Evolutionary conservation across 2,797 vertebrate genomes (phyloP).

Genomic region (Neosilurus mollespiculum): DNA sequence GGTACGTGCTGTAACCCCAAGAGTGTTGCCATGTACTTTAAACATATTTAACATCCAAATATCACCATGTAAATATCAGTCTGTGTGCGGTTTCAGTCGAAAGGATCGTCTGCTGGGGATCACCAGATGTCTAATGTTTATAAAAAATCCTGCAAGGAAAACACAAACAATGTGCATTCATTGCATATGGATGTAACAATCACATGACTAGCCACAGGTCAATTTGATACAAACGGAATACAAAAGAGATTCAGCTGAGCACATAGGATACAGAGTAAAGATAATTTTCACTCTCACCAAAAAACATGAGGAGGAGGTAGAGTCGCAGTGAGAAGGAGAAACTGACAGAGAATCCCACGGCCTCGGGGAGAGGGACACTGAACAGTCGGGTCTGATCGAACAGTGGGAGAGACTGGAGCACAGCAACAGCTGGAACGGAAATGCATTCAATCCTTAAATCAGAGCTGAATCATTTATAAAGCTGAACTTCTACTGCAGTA

Average conservation of each 20-base stretch:
- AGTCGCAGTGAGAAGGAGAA: conserved; percentile 87
- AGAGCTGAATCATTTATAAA: neutral
- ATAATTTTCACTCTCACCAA: conserved; percentile 76
- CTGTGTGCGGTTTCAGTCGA: conserved; percentile 22
- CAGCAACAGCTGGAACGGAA: conserved; percentile 76
- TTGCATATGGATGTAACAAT: neutral
- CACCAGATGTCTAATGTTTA: conserved; percentile 29
- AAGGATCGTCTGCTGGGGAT: conserved; percentile 6
- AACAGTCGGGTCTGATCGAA: conserved; percentile 86
- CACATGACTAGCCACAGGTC: neutral
- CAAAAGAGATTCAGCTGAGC: neutral
- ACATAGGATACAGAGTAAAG: neutral
- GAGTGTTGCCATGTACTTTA: neutral
- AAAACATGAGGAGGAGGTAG: conserved; percentile 83
- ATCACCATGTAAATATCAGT: neutral
- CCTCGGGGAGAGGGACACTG: conserved; percentile 79
- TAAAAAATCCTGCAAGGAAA: conserved; percentile 23
- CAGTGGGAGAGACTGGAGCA: conserved; percentile 88
- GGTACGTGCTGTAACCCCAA: neutral
- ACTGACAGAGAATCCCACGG: conserved; percentile 79
- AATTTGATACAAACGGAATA: neutral
- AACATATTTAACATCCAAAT: neutral
- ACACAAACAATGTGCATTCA: neutral
- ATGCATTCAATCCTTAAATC: neutral
- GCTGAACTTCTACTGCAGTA: neutral